These are phyloP conservation scores for Merluccius polli DNA, from an alignment of 2,797 vertebrate genomes.

Conservation along the genomic window DNA sequence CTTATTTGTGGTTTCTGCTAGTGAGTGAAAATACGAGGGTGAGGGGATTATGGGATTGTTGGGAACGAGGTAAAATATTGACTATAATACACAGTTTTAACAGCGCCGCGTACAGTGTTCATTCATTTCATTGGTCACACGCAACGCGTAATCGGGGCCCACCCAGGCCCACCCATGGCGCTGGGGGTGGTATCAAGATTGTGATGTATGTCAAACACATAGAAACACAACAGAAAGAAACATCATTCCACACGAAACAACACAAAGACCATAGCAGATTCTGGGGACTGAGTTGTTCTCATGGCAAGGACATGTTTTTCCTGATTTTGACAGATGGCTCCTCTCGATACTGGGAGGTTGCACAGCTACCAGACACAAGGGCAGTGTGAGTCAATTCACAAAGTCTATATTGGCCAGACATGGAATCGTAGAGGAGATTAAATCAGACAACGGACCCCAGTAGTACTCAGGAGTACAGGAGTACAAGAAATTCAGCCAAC, in stretches of 20 bases:
- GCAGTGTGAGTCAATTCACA: not conserved
- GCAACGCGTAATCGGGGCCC: too few species aligned
- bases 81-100: too few species aligned
- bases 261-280: not conserved
- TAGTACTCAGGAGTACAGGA: not conserved
- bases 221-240: slow-evolving; percentile 1
- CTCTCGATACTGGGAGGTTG: not conserved
- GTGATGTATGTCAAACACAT: not conserved
- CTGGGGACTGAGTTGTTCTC: not conserved
- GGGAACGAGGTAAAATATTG: too few species aligned
- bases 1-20: too few species aligned
- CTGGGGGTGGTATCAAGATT: too few species aligned
- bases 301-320: not conserved
- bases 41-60: too few species aligned
- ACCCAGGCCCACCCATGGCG: too few species aligned
- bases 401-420: not conserved
- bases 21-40: too few species aligned
- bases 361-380: not conserved
- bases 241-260: not conserved
- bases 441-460: not conserved
- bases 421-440: not conserved
- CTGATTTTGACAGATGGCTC: not conserved
- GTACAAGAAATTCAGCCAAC: not conserved
- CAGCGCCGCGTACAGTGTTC: too few species aligned
- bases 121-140: too few species aligned